Evolutionary conservation across 2,888 invertebrate genomes (phyloP).

Genomic region (Oxytorus armatus): DNA sequence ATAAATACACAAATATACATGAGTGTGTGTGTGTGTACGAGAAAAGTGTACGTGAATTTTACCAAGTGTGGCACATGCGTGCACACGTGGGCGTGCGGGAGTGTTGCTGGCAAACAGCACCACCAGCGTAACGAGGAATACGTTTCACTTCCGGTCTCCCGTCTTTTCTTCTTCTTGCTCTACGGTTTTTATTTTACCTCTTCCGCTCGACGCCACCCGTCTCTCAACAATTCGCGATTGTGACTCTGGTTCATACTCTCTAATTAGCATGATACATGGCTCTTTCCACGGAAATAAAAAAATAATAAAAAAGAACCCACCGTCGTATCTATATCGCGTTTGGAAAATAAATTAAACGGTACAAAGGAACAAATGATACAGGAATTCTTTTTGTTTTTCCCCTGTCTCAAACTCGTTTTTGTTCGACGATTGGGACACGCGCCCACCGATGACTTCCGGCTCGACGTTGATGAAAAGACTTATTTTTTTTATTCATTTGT

Average conservation of each 20-base stretch:
- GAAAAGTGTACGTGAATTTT: not conserved
- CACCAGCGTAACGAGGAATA: slow-evolving; percentile 50
- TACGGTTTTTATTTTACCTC: not conserved
- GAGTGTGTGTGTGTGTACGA: not conserved
- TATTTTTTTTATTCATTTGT: not conserved
- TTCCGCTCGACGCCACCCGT: slow-evolving; percentile 26
- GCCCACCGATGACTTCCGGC: not conserved
- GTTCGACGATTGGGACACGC: not conserved
- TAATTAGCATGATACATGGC: slow-evolving; percentile 49
- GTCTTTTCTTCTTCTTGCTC: not conserved
- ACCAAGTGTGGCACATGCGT: not conserved
- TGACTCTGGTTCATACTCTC: slow-evolving; percentile 39
- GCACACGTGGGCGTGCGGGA: slow-evolving; percentile 27
- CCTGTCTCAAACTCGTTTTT: not conserved
- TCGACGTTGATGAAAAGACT: slow-evolving; percentile 8
- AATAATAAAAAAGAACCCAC: not conserved
- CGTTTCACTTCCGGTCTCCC: slow-evolving; percentile 55
- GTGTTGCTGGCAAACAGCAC: slow-evolving; percentile 27
- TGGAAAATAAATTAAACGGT: slow-evolving; percentile 19
- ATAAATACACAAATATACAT: not conserved
- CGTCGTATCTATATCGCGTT: slow-evolving; percentile 1
- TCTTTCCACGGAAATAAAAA: slow-evolving; percentile 13
- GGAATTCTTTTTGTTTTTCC: slow-evolving; percentile 7
- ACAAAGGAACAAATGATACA: not conserved
- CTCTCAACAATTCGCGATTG: slow-evolving; percentile 35